phyloP scores from a whole-genome alignment of 2,888 invertebrate species.

The Pecten maximus region DNA sequence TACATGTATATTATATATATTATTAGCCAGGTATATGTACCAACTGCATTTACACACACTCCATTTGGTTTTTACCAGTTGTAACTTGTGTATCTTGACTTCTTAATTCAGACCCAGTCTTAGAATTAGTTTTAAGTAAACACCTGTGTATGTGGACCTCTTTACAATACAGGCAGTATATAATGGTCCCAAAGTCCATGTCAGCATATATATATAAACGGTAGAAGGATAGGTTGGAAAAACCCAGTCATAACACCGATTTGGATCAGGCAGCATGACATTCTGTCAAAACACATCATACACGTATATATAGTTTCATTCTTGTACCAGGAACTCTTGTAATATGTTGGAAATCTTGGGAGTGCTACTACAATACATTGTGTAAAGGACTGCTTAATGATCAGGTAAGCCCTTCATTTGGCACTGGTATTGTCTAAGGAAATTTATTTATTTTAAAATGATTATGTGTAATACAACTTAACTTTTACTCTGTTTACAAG shows the following conservation, averaged over 20 bases:
- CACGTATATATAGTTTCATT: neutral
- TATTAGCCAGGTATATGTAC: neutral
- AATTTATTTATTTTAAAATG: too few relatives aligned
- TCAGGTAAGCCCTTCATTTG: neutral
- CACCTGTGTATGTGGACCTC: neutral
- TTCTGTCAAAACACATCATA: neutral
- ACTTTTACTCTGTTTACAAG: too few relatives aligned
- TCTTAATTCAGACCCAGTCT: neutral
- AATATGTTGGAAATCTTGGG: neutral
- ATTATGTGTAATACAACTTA: too few relatives aligned
- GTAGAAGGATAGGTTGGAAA: neutral
- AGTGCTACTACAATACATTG: neutral
- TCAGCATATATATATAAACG: neutral
- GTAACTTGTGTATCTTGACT: too few relatives aligned
- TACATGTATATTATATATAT: neutral
- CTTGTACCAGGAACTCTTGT: neutral
- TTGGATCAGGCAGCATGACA: neutral
- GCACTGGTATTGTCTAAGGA: too few relatives aligned
- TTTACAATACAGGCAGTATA: too few relatives aligned
- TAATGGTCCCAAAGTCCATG: neutral
- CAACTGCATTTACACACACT: too few relatives aligned
- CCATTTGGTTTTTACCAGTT: too few relatives aligned
- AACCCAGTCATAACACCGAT: neutral
- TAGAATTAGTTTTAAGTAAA: too few relatives aligned
- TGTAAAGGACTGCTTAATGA: neutral